phyloP scores from a whole-genome alignment of 2,888 invertebrate genomes.

The Pedicia rivosa region DNA sequence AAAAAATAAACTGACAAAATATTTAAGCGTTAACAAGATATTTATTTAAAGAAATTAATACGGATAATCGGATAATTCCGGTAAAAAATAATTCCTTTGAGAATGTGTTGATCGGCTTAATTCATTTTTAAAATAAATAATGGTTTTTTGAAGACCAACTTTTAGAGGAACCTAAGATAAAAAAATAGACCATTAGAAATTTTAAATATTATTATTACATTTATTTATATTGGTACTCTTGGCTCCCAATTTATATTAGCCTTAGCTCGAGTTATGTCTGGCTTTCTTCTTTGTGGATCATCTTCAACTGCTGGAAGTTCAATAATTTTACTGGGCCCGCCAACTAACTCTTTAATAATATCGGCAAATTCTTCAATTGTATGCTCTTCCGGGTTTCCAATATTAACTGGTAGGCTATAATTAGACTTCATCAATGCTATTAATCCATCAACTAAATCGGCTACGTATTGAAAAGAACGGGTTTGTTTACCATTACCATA shows the following conservation, averaged over 20 bases:
- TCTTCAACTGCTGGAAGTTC: conserved; percentile 81
- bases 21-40: too few relatives aligned
- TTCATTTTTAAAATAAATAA: conserved; percentile 87
- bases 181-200: conserved; percentile 29
- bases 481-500: conserved; percentile 83
- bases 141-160: conserved; percentile 79
- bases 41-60: too few relatives aligned
- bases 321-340: conserved; percentile 69
- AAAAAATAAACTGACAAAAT: too few relatives aligned
- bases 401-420: conserved; percentile 82
- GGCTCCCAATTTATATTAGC: conserved; percentile 82
- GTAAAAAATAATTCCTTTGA: conserved; percentile 32
- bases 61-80: conserved; percentile 9
- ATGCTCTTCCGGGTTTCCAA: conserved; percentile 97
- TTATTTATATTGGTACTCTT: conserved; percentile 39
- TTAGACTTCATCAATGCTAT: conserved; percentile 86
- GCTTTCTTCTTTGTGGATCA: conserved; percentile 88
- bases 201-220: not conserved
- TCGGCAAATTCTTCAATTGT: conserved; percentile 85
- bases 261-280: conserved; percentile 83
- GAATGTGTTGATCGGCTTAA: conserved; percentile 45
- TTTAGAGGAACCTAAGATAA: conserved; percentile 64
- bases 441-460: conserved; percentile 90
- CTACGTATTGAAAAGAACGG: conserved; percentile 95
- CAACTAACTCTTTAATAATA: conserved; percentile 70